Percentiles rank a stretch among this genome's conserved stretches.
These are phyloP conservation scores for Meles meles DNA, from an alignment of 2,113 vertebrate species.

Conservation along the genomic window DNA sequence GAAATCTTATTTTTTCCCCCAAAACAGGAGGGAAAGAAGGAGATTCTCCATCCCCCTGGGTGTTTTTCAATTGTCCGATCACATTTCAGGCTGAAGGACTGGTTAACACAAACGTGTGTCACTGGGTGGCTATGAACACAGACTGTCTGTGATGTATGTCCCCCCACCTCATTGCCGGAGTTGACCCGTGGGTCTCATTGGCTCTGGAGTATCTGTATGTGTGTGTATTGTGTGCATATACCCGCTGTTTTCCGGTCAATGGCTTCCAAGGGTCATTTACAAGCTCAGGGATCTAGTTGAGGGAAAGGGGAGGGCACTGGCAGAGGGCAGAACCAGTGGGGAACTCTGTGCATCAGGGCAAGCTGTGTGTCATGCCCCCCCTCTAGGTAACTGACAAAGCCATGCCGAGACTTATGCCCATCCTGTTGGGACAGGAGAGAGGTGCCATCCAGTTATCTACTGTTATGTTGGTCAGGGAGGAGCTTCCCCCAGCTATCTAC, in stretches of 20 bases:
- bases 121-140: not conserved
- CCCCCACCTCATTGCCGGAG: not conserved
- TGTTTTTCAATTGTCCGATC: not conserved
- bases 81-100: not conserved
- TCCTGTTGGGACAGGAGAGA: not conserved
- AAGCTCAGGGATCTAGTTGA: not conserved
- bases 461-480: not conserved
- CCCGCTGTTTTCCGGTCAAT: not conserved
- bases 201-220: not conserved
- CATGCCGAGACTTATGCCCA: not conserved
- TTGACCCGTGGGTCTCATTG: not conserved
- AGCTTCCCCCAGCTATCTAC: too few relatives aligned
- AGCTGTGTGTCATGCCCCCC: not conserved
- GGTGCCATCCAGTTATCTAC: too few relatives aligned
- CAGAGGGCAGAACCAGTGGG: not conserved
- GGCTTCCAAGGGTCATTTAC: not conserved
- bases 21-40: not conserved
- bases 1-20: not conserved
- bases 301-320: too few relatives aligned
- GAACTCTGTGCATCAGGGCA: not conserved
- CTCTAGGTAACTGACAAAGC: not conserved
- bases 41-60: not conserved
- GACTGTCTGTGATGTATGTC: not conserved
- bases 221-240: not conserved
- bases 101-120: not conserved